Percentiles rank a stretch among this genome's conserved stretches.
Conservation (phyloP, 2,888 invertebrate genomes). For the Abrostola tripartita region DNA sequence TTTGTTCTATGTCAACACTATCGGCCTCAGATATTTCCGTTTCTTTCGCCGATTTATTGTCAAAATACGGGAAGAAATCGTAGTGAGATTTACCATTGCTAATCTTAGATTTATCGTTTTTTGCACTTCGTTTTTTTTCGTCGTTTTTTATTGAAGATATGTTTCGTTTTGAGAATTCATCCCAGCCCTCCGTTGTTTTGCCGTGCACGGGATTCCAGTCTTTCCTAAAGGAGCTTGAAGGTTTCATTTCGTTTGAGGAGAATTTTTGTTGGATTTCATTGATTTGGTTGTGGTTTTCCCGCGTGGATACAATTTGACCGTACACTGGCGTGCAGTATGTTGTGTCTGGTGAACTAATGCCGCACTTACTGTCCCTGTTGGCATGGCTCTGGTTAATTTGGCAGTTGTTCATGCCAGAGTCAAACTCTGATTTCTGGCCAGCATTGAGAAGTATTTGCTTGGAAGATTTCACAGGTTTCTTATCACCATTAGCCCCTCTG, state of each 20-base stretch:
- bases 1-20: slow-evolving; percentile 53
- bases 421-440: slow-evolving; percentile 85
- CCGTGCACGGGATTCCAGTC: slow-evolving; percentile 76
- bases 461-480: slow-evolving; percentile 79
- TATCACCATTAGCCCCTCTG: slow-evolving; percentile 66
- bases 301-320: slow-evolving; percentile 83
- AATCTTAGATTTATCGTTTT: slow-evolving; percentile 72
- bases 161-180: slow-evolving; percentile 81
- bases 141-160: slow-evolving; percentile 78
- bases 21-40: slow-evolving; percentile 49
- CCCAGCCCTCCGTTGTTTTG: slow-evolving; percentile 79
- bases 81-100: slow-evolving; percentile 82
- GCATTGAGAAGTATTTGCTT: slow-evolving; percentile 85
- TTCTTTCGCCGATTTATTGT: slow-evolving; percentile 76
- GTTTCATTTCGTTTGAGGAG: slow-evolving; percentile 76
- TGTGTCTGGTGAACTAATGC: slow-evolving; percentile 73
- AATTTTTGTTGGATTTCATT: slow-evolving; percentile 85
- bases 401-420: slow-evolving; percentile 85
- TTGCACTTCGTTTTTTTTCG: slow-evolving; percentile 70
- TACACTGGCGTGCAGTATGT: slow-evolving; percentile 85
- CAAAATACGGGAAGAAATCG: slow-evolving; percentile 84
- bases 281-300: slow-evolving; percentile 85
- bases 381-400: slow-evolving; percentile 76
- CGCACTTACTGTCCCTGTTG: slow-evolving; percentile 67
- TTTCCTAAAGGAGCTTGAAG: slow-evolving; percentile 82